A percentile compares a stretch with the other conserved stretches of the same genome.
phyloP scores from a whole-genome alignment of 2,888 invertebrate genomes.

The Elysia crispata region DNA sequence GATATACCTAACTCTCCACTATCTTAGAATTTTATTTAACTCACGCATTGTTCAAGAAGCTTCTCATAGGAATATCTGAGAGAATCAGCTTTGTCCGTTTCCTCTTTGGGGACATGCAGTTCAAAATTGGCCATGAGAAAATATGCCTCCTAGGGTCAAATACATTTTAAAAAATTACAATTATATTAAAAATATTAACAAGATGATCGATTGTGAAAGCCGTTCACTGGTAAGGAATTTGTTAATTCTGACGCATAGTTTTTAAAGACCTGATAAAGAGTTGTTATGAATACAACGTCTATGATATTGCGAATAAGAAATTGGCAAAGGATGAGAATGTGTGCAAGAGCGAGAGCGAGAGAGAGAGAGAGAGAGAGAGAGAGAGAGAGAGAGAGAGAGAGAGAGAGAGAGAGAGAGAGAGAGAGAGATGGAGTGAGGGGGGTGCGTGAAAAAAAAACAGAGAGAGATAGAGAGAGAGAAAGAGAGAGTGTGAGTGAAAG shows the following conservation, averaged over 20 bases:
- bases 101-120: conserved; percentile 90
- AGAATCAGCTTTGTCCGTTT: conserved; percentile 93
- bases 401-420: neutral
- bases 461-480: no score
- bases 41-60: conserved; percentile 82
- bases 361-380: neutral
- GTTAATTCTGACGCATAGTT: no score
- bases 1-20: conserved; percentile 62
- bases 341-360: neutral
- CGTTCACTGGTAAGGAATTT: no score
- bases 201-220: no score
- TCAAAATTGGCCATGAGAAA: conserved; percentile 92
- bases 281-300: no score
- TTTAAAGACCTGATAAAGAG: no score
- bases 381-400: neutral
- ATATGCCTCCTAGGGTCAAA: conserved; percentile 84
- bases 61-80: conserved; percentile 93
- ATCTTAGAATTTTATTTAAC: no score
- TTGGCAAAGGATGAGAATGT: no score
- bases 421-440: neutral
- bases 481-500: no score
- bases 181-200: no score
- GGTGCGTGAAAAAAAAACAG: neutral
- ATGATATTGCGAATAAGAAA: no score
- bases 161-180: no score